Conservation (phyloP, 2,888 invertebrate genomes). For the Tiliacea aurago region DNA sequence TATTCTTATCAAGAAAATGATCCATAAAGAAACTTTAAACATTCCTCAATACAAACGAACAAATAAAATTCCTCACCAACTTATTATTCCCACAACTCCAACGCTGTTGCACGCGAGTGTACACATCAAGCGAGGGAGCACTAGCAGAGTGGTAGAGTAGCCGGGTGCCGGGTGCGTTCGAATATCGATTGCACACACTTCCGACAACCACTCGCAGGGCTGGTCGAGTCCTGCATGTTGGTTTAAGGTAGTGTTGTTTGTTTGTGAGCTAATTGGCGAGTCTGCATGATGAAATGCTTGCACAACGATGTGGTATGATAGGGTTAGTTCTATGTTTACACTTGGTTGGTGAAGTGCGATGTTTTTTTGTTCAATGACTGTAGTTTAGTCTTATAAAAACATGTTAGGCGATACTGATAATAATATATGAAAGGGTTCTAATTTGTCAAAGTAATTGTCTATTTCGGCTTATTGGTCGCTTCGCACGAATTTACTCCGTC, state of each 20-base stretch:
- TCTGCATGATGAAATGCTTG: slow-evolving; percentile 25
- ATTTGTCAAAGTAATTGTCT: neutral
- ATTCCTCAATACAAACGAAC: neutral
- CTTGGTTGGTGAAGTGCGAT: neutral
- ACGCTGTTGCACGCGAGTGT: slow-evolving; percentile 43
- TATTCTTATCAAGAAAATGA: neutral
- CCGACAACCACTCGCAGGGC: slow-evolving; percentile 67
- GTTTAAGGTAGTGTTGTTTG: slow-evolving; percentile 26
- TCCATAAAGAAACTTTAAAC: neutral
- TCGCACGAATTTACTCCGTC: no score
- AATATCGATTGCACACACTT: slow-evolving; percentile 79
- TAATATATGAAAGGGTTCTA: neutral
- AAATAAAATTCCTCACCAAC: slow-evolving; percentile 9
- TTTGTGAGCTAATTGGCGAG: slow-evolving; percentile 20
- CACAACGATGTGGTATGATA: slow-evolving; percentile 10
- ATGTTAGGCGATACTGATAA: neutral
- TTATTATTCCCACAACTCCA: neutral
- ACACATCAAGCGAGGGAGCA: slow-evolving; percentile 42
- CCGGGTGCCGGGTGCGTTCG: slow-evolving; percentile 50
- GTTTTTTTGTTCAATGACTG: neutral
- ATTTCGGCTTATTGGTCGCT: no score
- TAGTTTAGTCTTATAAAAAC: neutral
- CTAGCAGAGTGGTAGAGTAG: slow-evolving; percentile 19
- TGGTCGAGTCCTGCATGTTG: slow-evolving; percentile 21
- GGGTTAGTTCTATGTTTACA: neutral